Base-by-base conservation (phyloP, 1,140 invertebrate genomes). In the Formica exsecta region DNA sequence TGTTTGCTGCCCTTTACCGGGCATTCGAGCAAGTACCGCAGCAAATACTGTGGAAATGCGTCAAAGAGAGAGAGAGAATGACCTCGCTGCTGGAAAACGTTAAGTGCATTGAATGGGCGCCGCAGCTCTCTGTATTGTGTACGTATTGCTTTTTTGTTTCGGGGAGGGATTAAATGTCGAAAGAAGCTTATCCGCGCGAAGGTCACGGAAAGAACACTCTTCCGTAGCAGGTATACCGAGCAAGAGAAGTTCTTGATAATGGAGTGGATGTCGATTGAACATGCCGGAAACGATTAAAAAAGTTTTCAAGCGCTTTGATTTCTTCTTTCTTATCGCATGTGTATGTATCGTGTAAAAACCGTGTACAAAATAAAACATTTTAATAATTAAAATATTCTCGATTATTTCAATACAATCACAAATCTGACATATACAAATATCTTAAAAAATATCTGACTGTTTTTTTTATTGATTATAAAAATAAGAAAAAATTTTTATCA, bases 81-180 rank as follows among this genome's bases (percentile, higher is more conserved):
- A 92, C 93, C 73, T 89, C 95, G 88, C 90, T 95, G 88, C 95
- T 96, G 66, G 92, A 94, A 86, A 97, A 97, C 92, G 95, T 97
- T 83, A 96, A 96, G 93, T 94, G 96, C 80, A 93, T 95, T 90
- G 95, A 95, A 92, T 97, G 96, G 96, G 91, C 96, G 29, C 96
- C 96, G 3, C 96, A 96, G 92, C 95, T 96, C 89, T 95, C 96
- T 90, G 94, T 96, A 88, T 93, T 96, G 87, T 96, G 96, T 96
- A 92, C 94, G 70, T 80, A 74, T 44, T 62, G 22, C 38, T 62
- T 68, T 38, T 73, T 57, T 64, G 36, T 62, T 38, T 65, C 38
- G 9, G 36, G 9, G 57, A 5, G 19, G 59, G 57, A 84, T 74
- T 85, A 76, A 89, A 44, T 29, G 51, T 70, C 38, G 36, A 38